Percentiles rank a stretch among this genome's conserved stretches.
Evolutionary conservation across 2,797 vertebrate species (phyloP).

Genomic region (Chiloscyllium punctatum): DNA sequence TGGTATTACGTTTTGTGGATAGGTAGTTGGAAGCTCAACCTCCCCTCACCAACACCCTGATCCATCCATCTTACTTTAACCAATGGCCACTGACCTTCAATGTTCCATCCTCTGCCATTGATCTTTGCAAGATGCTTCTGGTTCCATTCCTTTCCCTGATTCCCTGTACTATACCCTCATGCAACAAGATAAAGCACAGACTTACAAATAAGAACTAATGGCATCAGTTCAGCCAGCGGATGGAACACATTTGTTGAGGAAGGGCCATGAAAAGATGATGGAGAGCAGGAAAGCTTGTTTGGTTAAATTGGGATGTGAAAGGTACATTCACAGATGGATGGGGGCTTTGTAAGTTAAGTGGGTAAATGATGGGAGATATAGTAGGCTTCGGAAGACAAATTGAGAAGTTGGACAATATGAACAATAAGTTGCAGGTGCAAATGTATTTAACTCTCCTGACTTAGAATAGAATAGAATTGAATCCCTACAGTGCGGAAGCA

Average conservation of each 20-base stretch:
- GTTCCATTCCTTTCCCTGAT: not conserved
- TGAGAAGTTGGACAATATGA: not conserved
- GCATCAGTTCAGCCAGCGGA: not conserved
- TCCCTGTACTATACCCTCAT: not conserved
- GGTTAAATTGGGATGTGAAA: not conserved
- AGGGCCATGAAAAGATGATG: not conserved
- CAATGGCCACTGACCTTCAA: not conserved
- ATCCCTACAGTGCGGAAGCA: too few species aligned
- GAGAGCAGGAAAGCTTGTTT: not conserved
- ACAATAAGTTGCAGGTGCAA: not conserved
- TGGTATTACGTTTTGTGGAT: not conserved
- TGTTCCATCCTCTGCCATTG: not conserved
- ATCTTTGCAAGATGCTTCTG: not conserved
- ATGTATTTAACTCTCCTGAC: not conserved
- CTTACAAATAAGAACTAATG: not conserved
- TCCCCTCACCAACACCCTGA: not conserved
- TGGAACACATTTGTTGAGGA: not conserved
- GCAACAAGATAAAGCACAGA: not conserved
- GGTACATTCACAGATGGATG: not conserved
- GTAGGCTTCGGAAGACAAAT: not conserved
- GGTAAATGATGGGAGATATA: not conserved
- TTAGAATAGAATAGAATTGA: too few species aligned
- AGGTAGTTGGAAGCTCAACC: not conserved
- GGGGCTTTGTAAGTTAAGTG: not conserved
- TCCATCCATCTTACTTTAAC: too few species aligned